Conservation (phyloP, 1,140 invertebrate species). For the Hestina assimilis region DNA sequence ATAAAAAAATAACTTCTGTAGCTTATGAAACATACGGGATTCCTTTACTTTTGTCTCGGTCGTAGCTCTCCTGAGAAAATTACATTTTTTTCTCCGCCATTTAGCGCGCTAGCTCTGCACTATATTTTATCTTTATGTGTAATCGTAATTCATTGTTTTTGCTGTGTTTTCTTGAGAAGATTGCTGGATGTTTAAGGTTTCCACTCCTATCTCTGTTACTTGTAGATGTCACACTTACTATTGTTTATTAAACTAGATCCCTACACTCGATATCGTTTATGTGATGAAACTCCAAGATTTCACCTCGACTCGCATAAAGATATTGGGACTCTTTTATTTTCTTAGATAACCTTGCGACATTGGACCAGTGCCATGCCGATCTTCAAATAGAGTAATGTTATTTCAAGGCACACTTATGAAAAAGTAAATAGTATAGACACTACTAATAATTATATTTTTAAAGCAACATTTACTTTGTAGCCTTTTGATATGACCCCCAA, state of each 20-base stretch:
- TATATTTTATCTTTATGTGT: constrained; percentile 74
- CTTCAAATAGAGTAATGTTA: constrained; percentile 22
- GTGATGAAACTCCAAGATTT: constrained; percentile 17
- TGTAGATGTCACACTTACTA: constrained; percentile 37
- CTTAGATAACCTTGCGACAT: constrained; percentile 30
- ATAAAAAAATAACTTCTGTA: too few species aligned
- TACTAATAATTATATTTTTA: constrained; percentile 14
- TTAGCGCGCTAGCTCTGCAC: constrained; percentile 66
- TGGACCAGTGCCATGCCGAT: constrained; percentile 23
- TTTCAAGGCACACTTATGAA: neutral
- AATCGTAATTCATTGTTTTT: constrained; percentile 74
- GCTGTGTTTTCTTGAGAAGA: constrained; percentile 39
- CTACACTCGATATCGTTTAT: constrained; percentile 18
- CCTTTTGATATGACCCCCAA: constrained; percentile 53
- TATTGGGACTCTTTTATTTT: constrained; percentile 22
- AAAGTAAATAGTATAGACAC: neutral
- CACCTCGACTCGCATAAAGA: constrained; percentile 9
- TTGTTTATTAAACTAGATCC: constrained; percentile 29
- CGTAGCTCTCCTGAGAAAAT: constrained; percentile 53
- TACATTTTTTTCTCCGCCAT: constrained; percentile 69
- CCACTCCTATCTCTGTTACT: constrained; percentile 49
- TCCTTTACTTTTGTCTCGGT: constrained; percentile 26
- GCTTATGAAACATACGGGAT: constrained; percentile 10
- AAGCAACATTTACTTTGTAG: constrained; percentile 17
- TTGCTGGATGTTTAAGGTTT: constrained; percentile 63